phyloP scores from a whole-genome alignment of 2,888 invertebrate genomes.

The Ophraella communa region DNA sequence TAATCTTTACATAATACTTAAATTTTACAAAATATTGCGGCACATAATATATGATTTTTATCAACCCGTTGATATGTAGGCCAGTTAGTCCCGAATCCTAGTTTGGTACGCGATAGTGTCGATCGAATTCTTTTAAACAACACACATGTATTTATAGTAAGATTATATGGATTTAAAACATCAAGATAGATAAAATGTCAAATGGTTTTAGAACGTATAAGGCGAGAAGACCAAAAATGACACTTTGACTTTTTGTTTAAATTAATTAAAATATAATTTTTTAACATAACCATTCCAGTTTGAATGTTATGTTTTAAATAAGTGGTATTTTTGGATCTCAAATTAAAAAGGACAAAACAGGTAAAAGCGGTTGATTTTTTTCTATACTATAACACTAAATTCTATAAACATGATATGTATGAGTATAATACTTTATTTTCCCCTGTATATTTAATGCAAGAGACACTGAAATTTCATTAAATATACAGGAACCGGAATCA shows the following conservation, averaged over 20 bases:
- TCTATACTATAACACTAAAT: constrained; percentile 24
- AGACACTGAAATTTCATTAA: constrained; percentile 47
- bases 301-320: background rate
- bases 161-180: constrained; percentile 38
- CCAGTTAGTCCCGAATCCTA: constrained; percentile 44
- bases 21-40: constrained; percentile 53
- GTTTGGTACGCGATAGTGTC: constrained; percentile 42
- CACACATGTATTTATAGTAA: constrained; percentile 24
- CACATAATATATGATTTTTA: constrained; percentile 53
- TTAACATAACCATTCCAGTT: background rate
- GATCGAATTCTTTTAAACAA: constrained; percentile 19
- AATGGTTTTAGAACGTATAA: background rate
- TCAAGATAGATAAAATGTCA: constrained; percentile 43
- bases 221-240: constrained; percentile 5
- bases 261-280: background rate
- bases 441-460: constrained; percentile 43
- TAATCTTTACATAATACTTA: constrained; percentile 27
- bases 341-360: constrained; percentile 47
- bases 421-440: constrained; percentile 24
- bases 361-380: constrained; percentile 45
- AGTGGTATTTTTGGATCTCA: constrained; percentile 18
- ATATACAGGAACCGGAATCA: constrained; percentile 21
- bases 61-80: constrained; percentile 56
- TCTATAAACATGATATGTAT: constrained; percentile 51
- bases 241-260: background rate